Evolutionary conservation across 2,888 invertebrate species (phyloP).

Genomic region (Galerucella nymphaeae): DNA sequence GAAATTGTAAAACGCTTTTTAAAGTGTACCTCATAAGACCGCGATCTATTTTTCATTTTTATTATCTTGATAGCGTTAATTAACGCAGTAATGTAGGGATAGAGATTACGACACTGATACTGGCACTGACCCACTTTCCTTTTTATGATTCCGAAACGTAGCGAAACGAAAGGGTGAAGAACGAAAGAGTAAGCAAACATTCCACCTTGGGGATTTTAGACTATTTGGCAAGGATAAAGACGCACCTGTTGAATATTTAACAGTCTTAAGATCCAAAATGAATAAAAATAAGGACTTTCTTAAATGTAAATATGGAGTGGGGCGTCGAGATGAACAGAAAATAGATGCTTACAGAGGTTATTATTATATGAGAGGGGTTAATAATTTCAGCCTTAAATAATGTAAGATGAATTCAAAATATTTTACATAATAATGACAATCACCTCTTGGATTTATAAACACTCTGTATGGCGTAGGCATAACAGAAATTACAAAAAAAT

Average conservation of each 20-base stretch:
- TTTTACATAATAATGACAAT: too few relatives aligned
- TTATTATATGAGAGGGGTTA: too few relatives aligned
- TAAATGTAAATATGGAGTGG: slow-evolving; percentile 5
- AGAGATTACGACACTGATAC: slow-evolving; percentile 17
- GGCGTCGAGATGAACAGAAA: background rate
- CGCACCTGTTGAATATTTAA: slow-evolving; percentile 32
- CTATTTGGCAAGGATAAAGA: slow-evolving; percentile 22
- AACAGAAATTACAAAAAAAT: too few relatives aligned
- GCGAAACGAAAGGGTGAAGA: slow-evolving; percentile 18
- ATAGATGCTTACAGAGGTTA: too few relatives aligned
- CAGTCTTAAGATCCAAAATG: slow-evolving; percentile 8
- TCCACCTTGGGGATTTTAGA: slow-evolving; percentile 25
- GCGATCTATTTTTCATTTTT: slow-evolving; percentile 13
- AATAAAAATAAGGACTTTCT: slow-evolving; percentile 6
- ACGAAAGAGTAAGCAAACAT: slow-evolving; percentile 21
- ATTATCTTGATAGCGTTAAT: slow-evolving; percentile 29
- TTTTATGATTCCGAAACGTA: slow-evolving; percentile 24
- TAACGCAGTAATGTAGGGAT: slow-evolving; percentile 21
- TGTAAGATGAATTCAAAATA: too few relatives aligned
- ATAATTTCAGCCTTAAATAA: too few relatives aligned
- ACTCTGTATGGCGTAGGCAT: too few relatives aligned
- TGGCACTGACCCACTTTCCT: slow-evolving; percentile 25
- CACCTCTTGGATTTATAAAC: too few relatives aligned
- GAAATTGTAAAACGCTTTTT: too few relatives aligned
- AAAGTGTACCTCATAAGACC: background rate